phyloP scores from a whole-genome alignment of 2,797 vertebrate species.

The Poeciliopsis infans region DNA sequence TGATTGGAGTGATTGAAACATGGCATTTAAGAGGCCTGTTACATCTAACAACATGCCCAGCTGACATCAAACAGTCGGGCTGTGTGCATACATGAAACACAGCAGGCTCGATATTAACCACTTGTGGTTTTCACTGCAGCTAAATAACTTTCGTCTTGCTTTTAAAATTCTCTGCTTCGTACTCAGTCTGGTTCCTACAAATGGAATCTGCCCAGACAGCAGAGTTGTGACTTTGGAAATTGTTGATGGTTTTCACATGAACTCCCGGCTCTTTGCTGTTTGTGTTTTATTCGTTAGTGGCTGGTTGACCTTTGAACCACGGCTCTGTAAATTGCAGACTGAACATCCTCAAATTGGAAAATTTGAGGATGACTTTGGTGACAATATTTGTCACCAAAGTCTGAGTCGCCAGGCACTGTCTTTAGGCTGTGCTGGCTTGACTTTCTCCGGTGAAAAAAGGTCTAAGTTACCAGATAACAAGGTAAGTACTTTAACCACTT shows the following conservation, averaged over 20 bases:
- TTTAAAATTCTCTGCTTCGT: neutral
- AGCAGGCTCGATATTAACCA: neutral
- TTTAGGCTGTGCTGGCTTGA: neutral
- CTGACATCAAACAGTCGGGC: slow-evolving; percentile 14
- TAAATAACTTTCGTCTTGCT: neutral
- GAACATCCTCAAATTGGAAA: neutral
- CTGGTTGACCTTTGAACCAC: neutral
- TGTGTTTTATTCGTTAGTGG: neutral
- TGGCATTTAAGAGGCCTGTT: slow-evolving; percentile 22
- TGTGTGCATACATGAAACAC: slow-evolving; percentile 2
- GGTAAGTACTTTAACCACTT: neutral
- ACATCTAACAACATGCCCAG: slow-evolving; percentile 8
- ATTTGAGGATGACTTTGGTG: too few species aligned
- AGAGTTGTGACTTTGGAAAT: neutral
- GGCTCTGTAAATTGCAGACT: neutral
- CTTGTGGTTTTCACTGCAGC: neutral
- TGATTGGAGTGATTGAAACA: slow-evolving; percentile 34
- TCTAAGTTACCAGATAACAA: neutral
- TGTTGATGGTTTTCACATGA: slow-evolving; percentile 1
- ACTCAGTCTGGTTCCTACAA: neutral
- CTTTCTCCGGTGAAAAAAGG: neutral
- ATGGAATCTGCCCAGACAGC: neutral
- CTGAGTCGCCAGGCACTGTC: neutral
- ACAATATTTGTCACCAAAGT: too few species aligned
- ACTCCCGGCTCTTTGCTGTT: neutral